A percentile compares a stretch with the other conserved stretches of the same genome.
Conservation (phyloP, 2,888 invertebrate species). For the Neuroscelio doddi region DNA sequence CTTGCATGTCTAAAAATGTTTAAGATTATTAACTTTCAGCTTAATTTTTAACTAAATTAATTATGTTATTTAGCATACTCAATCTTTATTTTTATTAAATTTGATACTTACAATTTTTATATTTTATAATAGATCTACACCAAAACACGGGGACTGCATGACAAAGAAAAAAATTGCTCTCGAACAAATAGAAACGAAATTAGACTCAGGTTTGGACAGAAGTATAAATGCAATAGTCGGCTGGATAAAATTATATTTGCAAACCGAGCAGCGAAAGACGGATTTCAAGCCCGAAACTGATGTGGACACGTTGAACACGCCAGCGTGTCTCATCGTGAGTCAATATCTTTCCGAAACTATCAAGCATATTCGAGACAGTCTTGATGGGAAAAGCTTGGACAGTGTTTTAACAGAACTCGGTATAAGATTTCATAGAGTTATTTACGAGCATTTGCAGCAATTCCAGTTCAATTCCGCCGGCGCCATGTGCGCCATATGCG, state of each 20-base stretch:
- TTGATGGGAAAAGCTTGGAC: constrained; percentile 95
- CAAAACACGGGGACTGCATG: constrained; percentile 90
- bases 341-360: constrained; percentile 86
- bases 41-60: too few relatives aligned
- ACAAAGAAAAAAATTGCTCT: constrained; percentile 89
- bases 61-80: too few relatives aligned
- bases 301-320: constrained; percentile 88
- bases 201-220: constrained; percentile 90
- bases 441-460: constrained; percentile 95
- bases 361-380: constrained; percentile 83
- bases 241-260: constrained; percentile 92
- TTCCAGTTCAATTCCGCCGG: constrained; percentile 96
- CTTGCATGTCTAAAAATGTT: too few relatives aligned
- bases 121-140: constrained; percentile 82
- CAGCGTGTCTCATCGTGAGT: constrained; percentile 88
- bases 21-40: too few relatives aligned
- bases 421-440: constrained; percentile 90
- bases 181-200: constrained; percentile 91
- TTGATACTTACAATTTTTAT: too few relatives aligned
- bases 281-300: constrained; percentile 94
- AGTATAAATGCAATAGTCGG: constrained; percentile 90
- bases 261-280: constrained; percentile 94
- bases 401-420: constrained; percentile 92
- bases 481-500: constrained; percentile 98
- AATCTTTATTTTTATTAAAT: constrained; percentile 16